Evolutionary conservation across 2,797 vertebrate species (phyloP), one percentile per base, ranked within the genome.

Genomic region (Cyprinodon diabolis): DNA sequence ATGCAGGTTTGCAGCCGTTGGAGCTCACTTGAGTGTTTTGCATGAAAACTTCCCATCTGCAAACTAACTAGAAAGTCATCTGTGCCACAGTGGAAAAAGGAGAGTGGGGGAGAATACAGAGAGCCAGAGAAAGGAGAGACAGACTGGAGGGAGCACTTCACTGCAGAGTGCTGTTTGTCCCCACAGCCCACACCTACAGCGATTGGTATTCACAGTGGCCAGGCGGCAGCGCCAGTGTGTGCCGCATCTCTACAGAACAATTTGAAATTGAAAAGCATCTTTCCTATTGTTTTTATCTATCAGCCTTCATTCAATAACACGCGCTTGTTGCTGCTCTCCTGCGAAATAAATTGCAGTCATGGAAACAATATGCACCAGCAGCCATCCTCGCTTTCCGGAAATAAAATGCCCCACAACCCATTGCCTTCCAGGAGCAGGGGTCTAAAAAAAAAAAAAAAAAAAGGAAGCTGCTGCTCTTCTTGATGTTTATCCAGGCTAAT

Each of bases 211-310:
- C 91, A 86, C 66, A 6, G 77, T 14, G 21, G 76, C 79, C 84
- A n/a, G 68, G 60, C 75, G n/a, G 57, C 80, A 66, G 77, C 19
- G 78, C 68, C 79, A 62, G 57, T 7, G 49, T 71, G 63, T 13
- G 68, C 74, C 43, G 72, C 83, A 76, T 85, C 84, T 78, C 85
- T 76, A 69, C 80, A 79, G 68, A 84, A 83, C 89, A 89, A 49
- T 76, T 90, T 84, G 89, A 81, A 83, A 92, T 90, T 79, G 81
- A 89, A 91, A 92, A 90, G 84, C 82, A 82, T 90, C 86, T 85
- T 83, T 89, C 74, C 80, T 60, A 73, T 84, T 87, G 87, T 90
- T 93, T 92, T 92, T 91, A 92, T 94, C 87, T 80, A 86, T 91
- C 88, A 91, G 83, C 80, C 81, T 78, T 86, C 87, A 84, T 90